A percentile compares a stretch with the other conserved stretches of the same genome.
Evolutionary conservation across 2,888 invertebrate genomes (phyloP).

Genomic region (Leucania comma): DNA sequence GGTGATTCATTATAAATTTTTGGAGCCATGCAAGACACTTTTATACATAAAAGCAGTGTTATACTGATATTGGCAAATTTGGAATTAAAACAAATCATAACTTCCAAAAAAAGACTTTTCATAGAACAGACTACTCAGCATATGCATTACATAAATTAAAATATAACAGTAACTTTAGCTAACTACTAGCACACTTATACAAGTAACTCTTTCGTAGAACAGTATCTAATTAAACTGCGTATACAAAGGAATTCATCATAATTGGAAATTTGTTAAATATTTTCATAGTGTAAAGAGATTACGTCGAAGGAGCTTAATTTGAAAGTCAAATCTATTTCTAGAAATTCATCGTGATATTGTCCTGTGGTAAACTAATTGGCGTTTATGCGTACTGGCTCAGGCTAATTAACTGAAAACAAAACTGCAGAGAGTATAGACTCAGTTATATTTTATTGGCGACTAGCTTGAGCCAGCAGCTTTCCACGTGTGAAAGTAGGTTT

Average conservation of each 20-base stretch:
- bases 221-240: conserved; percentile 38
- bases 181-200: neutral
- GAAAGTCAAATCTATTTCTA: conserved; percentile 48
- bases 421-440: too few species aligned
- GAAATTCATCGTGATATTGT: conserved; percentile 19
- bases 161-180: neutral
- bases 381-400: neutral
- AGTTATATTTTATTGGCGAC: too few species aligned
- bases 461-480: too few species aligned
- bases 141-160: conserved; percentile 8
- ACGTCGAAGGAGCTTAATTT: conserved; percentile 43
- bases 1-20: too few species aligned
- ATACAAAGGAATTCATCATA: conserved; percentile 39
- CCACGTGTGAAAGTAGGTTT: too few species aligned
- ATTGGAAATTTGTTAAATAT: conserved; percentile 44
- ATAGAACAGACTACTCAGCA: neutral
- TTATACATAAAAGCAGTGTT: too few species aligned
- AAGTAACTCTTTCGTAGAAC: conserved; percentile 1
- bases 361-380: conserved; percentile 29
- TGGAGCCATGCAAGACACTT: too few species aligned
- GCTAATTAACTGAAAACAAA: neutral
- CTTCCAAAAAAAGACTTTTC: too few species aligned
- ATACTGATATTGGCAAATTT: too few species aligned
- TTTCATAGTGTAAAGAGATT: conserved; percentile 24
- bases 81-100: too few species aligned